Evolutionary conservation across 2,113 vertebrate genomes (phyloP).

Genomic region (Tonatia bakeri): DNA sequence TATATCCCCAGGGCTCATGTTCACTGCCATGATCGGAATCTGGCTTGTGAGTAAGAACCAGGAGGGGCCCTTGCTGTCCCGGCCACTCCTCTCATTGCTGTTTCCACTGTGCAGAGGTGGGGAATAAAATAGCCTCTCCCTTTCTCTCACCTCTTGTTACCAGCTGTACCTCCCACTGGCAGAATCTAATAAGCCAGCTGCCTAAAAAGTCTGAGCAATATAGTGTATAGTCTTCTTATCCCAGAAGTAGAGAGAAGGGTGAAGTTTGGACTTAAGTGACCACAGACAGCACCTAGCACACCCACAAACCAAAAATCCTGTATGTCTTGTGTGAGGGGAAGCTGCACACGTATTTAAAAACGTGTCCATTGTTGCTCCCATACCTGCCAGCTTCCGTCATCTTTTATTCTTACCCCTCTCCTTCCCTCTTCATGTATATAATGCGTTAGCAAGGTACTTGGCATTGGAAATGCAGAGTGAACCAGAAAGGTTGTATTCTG

Average conservation of each 20-base stretch:
- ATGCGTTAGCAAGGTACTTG: too few species aligned
- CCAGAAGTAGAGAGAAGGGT: background rate
- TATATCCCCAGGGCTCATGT: too few species aligned
- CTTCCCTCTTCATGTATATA: too few species aligned
- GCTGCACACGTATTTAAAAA: background rate
- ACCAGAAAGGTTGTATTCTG: background rate
- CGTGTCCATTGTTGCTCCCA: background rate
- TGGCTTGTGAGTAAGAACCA: background rate
- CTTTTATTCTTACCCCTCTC: background rate
- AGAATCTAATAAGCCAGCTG: background rate
- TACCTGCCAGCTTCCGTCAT: background rate
- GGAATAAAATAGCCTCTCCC: background rate
- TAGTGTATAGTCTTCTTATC: background rate
- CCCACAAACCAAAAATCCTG: background rate
- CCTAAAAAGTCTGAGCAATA: background rate
- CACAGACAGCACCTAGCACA: background rate
- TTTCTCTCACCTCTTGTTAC: background rate
- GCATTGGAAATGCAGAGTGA: background rate
- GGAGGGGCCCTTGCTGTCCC: background rate
- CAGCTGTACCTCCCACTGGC: background rate
- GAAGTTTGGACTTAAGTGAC: background rate
- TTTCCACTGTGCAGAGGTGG: background rate
- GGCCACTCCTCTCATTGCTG: background rate
- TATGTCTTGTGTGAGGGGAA: background rate
- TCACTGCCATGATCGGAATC: background rate